Base-by-base conservation (phyloP, 2,888 invertebrate species). In the Rhynchonema sp. region DNA sequence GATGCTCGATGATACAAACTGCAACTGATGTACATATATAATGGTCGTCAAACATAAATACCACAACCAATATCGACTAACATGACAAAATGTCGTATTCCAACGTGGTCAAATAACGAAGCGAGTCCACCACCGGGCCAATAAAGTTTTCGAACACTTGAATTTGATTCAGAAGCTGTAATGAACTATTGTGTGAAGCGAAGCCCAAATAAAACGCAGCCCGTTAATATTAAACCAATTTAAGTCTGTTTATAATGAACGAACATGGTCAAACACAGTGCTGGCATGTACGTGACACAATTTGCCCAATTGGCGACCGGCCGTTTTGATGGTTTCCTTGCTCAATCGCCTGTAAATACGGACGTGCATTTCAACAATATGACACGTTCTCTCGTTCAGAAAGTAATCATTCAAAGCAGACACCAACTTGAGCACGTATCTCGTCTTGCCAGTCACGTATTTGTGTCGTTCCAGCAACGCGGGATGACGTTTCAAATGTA, bases 321-420 rank as follows among this genome's bases (percentile, higher is more conserved):
- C 86, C 1, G 87, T 89, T 74, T 96, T 98, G 6, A 94, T 89
- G 70, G 92, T 98, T 74, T 99, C 98, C 73, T 98, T 99, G 68
- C 91, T 91, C 46, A 80, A 68, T n/a, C 80, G 74, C 65, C 77
- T 78, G 63, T 46, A 68, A 49, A 74, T 20, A 38, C 9, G 9
- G 20, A 38, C 38, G 20, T 13, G 13, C 38, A 38, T n/a, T n/a
- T n/a, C n/a, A n/a, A n/a, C n/a, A n/a, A n/a, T n/a, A n/a, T n/a
- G n/a, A n/a, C n/a, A n/a, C n/a, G n/a, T n/a, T n/a, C n/a, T n/a
- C n/a, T n/a, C n/a, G n/a, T n/a, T n/a, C n/a, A n/a, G n/a, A n/a
- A n/a, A n/a, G n/a, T n/a, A n/a, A n/a, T n/a, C 38, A 38, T 13
- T 20, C 13, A 52, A 6, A 52, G 23, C 25, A 28, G 3, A 25